A percentile compares a stretch with the other conserved stretches of the same genome.
These are phyloP conservation scores for Gortyna flavago DNA, from an alignment of 2,888 invertebrate species.

Conservation along the genomic window DNA sequence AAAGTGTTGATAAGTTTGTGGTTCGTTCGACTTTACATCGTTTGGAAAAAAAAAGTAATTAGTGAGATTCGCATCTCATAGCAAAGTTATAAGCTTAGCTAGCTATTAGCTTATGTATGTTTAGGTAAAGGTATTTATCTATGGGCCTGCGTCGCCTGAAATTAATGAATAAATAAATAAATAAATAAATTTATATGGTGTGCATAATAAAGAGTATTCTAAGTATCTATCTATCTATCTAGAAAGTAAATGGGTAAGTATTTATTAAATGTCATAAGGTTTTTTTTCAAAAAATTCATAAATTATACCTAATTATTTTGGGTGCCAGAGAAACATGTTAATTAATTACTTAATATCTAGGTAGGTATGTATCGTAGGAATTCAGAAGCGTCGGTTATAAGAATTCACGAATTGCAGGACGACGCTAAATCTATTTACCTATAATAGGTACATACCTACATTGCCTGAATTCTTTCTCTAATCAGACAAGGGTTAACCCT, in stretches of 20 bases:
- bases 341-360: background rate
- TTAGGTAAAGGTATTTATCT: too few relatives aligned
- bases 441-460: background rate
- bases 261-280: background rate
- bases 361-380: background rate
- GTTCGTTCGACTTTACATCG: background rate
- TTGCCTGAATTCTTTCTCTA: background rate
- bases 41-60: background rate
- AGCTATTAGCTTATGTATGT: too few relatives aligned
- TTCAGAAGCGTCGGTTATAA: background rate
- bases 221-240: too few relatives aligned
- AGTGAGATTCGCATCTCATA: background rate
- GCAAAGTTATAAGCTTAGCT: too few relatives aligned
- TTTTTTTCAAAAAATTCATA: background rate
- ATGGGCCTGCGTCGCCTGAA: too few relatives aligned
- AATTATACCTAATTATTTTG: background rate
- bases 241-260: background rate
- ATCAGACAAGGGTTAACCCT: too few relatives aligned
- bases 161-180: too few relatives aligned
- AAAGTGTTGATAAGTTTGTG: background rate
- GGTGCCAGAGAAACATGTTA: background rate
- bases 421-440: constrained; percentile 5
- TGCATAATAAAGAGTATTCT: too few relatives aligned
- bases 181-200: too few relatives aligned
- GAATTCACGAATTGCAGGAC: background rate